Evolutionary conservation across 2,888 invertebrate species (phyloP).

Genomic region (Drosophila buzzatii): DNA sequence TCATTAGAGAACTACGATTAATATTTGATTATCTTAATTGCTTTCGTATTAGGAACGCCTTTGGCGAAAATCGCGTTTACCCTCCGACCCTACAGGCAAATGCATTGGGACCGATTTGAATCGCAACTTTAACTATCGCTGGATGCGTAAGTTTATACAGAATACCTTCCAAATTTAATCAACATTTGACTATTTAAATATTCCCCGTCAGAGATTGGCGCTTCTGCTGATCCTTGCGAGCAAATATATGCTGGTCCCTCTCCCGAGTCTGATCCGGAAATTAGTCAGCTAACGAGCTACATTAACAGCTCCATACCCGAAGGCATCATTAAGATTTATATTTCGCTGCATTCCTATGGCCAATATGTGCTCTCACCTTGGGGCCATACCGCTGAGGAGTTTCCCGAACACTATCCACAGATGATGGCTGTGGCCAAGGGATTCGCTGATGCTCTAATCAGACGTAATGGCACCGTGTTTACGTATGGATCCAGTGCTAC

Average conservation of each 20-base stretch:
- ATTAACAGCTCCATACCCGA: slow-evolving; percentile 84
- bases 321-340: slow-evolving; percentile 86
- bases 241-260: slow-evolving; percentile 86
- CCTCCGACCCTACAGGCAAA: slow-evolving; percentile 73
- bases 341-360: slow-evolving; percentile 89
- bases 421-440: slow-evolving; percentile 87
- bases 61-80: slow-evolving; percentile 89
- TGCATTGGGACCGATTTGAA: slow-evolving; percentile 85
- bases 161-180: no score
- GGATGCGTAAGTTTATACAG: slow-evolving; percentile 82
- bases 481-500: slow-evolving; percentile 87
- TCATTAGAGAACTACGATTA: slow-evolving; percentile 15
- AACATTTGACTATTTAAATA: no score
- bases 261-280: slow-evolving; percentile 87
- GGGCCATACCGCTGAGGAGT: slow-evolving; percentile 86
- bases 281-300: slow-evolving; percentile 85
- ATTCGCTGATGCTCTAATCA: slow-evolving; percentile 86
- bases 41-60: slow-evolving; percentile 86
- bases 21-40: slow-evolving; percentile 1
- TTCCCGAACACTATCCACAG: slow-evolving; percentile 86
- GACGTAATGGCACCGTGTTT: slow-evolving; percentile 86
- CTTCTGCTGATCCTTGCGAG: slow-evolving; percentile 85
- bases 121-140: slow-evolving; percentile 82
- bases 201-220: slow-evolving; percentile 83
- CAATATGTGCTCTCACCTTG: slow-evolving; percentile 88